Percentiles rank a stretch among this genome's conserved stretches.
phyloP scores from a whole-genome alignment of 2,113 vertebrate genomes.

The Physeter macrocephalus region DNA sequence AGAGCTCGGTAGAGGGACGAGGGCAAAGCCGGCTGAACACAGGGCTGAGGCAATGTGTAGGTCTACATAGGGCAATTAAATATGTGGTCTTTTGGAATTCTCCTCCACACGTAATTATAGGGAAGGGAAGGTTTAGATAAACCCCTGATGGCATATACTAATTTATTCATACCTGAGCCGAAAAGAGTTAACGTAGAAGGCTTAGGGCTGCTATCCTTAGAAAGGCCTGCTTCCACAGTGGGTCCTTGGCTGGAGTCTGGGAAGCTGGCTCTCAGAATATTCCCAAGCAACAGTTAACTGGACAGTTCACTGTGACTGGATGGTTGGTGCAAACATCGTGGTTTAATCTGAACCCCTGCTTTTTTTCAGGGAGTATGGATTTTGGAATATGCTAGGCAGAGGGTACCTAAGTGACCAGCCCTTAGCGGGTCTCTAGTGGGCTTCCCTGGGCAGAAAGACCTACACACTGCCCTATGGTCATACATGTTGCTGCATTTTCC shows the following conservation, averaged over 20 bases:
- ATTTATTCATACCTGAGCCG: not conserved
- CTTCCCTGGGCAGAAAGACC: not conserved
- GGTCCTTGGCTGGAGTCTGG: not conserved
- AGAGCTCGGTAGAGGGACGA: not conserved
- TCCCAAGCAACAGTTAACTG: not conserved
- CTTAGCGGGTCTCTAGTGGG: not conserved
- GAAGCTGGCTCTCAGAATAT: not conserved
- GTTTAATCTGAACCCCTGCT: not conserved
- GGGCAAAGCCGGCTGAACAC: not conserved
- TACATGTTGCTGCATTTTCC: not conserved
- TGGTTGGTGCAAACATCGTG: not conserved
- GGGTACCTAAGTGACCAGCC: not conserved
- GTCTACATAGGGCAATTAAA: rapidly evolving
- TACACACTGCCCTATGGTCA: not conserved
- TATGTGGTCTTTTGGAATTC: not conserved
- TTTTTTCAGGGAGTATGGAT: not conserved
- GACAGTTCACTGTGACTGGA: not conserved
- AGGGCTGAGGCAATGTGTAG: not conserved
- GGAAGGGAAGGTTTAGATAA: not conserved
- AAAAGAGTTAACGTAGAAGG: not conserved
- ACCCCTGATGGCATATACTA: not conserved
- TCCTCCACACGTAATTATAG: not conserved
- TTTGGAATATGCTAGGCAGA: not conserved
- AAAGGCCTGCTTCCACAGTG: not conserved
- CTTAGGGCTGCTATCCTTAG: not conserved